A percentile compares a stretch with the other conserved stretches of the same genome.
Conservation (phyloP, 1,140 invertebrate genomes). For the Cherax destructor region DNA sequence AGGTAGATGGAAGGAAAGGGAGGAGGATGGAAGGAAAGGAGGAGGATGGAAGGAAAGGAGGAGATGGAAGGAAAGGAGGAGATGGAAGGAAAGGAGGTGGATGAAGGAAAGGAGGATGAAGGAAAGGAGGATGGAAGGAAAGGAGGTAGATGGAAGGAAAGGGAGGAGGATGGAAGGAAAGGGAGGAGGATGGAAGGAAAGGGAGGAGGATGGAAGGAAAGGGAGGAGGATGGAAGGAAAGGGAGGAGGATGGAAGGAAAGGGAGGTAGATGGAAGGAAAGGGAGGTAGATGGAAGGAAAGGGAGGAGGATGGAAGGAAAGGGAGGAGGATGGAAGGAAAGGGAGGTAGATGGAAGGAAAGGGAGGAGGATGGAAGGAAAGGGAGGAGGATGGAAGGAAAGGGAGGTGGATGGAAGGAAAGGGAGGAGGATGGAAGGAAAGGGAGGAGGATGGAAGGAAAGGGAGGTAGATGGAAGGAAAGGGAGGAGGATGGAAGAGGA, state of each 20-base stretch:
- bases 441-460: neutral
- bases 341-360: neutral
- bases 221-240: too few relatives aligned
- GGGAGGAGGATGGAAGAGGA: neutral
- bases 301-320: too few relatives aligned
- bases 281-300: neutral
- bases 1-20: too few relatives aligned
- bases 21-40: neutral
- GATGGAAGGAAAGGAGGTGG: neutral
- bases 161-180: neutral
- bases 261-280: too few relatives aligned
- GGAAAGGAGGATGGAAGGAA: neutral
- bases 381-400: neutral
- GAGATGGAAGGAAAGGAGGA: too few relatives aligned
- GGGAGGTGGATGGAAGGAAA: too few relatives aligned
- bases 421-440: neutral
- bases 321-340: neutral
- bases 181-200: too few relatives aligned
- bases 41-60: too few relatives aligned
- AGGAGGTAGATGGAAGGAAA: neutral
- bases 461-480: too few relatives aligned
- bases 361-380: neutral
- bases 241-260: neutral
- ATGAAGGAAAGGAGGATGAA: too few relatives aligned
- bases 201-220: neutral